These are phyloP conservation scores for Valencia hispanica DNA, from an alignment of 2,797 vertebrate genomes.

Conservation along the genomic window DNA sequence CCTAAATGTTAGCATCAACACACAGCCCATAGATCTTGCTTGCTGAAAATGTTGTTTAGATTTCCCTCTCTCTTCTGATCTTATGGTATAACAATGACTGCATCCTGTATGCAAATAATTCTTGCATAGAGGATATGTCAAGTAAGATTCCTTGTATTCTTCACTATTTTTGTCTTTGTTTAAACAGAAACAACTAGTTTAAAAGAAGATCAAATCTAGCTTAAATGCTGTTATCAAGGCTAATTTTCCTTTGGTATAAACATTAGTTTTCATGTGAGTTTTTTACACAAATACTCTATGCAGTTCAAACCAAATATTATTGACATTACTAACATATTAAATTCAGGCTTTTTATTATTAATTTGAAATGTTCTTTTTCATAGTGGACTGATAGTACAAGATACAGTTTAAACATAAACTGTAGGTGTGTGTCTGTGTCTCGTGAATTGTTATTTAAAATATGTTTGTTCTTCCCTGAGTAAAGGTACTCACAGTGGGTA, in stretches of 20 bases:
- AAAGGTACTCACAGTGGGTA: too few species aligned
- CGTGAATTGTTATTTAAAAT: too few species aligned
- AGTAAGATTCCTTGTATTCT: slow-evolving; percentile 49
- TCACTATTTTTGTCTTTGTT: background rate
- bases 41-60: slow-evolving; percentile 77
- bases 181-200: background rate
- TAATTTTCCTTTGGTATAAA: slow-evolving; percentile 36
- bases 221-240: slow-evolving; percentile 20
- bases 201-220: background rate
- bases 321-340: background rate
- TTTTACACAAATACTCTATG: slow-evolving; percentile 23
- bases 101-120: too few species aligned
- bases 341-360: background rate
- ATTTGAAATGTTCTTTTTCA: background rate
- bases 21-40: slow-evolving; percentile 66
- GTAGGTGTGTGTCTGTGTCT: too few species aligned
- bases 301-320: slow-evolving; percentile 7
- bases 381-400: background rate
- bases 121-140: slow-evolving; percentile 65
- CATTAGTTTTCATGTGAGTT: slow-evolving; percentile 27
- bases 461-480: too few species aligned
- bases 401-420: too few species aligned
- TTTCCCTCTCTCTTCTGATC: slow-evolving; percentile 74
- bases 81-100: slow-evolving; percentile 63
- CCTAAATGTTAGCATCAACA: slow-evolving; percentile 76